phyloP scores from a whole-genome alignment of 2,888 invertebrate genomes.

The Acleris cristana region DNA sequence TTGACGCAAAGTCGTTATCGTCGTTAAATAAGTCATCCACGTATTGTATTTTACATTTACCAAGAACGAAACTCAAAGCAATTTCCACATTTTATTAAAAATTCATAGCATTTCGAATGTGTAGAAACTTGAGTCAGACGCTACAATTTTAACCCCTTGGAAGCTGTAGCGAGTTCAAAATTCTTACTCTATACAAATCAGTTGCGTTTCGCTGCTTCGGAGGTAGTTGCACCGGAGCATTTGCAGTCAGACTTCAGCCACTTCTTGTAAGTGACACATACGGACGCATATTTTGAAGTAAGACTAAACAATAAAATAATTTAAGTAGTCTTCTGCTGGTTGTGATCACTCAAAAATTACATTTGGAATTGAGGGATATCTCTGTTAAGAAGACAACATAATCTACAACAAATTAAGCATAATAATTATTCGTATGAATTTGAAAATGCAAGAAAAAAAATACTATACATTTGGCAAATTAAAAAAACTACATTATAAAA shows the following conservation, averaged over 20 bases:
- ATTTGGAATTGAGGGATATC: too few relatives aligned
- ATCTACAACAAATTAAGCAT: too few relatives aligned
- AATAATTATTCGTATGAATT: too few relatives aligned
- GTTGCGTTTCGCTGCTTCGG: conserved; percentile 11
- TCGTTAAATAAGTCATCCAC: too few relatives aligned
- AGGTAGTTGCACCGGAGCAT: conserved; percentile 24
- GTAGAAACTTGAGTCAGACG: conserved; percentile 26
- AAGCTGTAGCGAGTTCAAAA: conserved; percentile 19
- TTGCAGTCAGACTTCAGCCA: conserved; percentile 20
- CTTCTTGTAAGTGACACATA: conserved; percentile 12
- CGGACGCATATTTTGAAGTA: conserved; percentile 9
- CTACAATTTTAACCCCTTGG: conserved; percentile 19
- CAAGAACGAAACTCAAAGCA: too few relatives aligned
- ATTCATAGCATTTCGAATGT: conserved; percentile 29
- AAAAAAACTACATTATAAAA: neutral
- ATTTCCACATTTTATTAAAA: conserved; percentile 2
- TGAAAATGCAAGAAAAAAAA: too few relatives aligned
- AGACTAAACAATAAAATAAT: neutral
- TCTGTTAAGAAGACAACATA: too few relatives aligned
- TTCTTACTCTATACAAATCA: conserved; percentile 30
- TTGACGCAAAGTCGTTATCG: too few relatives aligned
- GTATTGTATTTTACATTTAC: neutral
- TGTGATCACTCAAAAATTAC: too few relatives aligned
- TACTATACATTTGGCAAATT: neutral
- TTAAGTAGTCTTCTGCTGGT: neutral